Percentiles rank a stretch among this genome's conserved stretches.
Evolutionary conservation across 2,888 invertebrate species (phyloP).

Genomic region (Lycocerus yunnanus): DNA sequence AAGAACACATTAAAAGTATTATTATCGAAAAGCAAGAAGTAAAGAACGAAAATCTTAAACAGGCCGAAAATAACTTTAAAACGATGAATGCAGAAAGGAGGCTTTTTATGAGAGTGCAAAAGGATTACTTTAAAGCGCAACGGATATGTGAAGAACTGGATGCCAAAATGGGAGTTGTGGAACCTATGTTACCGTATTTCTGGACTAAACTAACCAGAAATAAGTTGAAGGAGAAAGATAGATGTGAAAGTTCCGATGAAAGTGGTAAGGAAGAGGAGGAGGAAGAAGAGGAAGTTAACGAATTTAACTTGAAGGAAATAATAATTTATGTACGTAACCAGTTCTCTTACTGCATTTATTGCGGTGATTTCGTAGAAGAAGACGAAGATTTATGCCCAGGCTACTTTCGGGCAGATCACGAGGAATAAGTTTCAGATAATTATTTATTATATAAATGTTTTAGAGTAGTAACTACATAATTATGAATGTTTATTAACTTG

Average conservation of each 20-base stretch:
- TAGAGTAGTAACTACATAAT: background rate
- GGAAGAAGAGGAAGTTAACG: conserved; percentile 45
- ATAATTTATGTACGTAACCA: conserved; percentile 67
- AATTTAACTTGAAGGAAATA: conserved; percentile 49
- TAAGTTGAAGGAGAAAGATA: conserved; percentile 42
- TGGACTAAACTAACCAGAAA: conserved; percentile 57
- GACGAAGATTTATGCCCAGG: conserved; percentile 73
- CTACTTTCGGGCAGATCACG: conserved; percentile 65
- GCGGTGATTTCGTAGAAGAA: conserved; percentile 71
- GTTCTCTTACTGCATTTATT: conserved; percentile 81
- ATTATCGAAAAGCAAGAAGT: conserved; percentile 47
- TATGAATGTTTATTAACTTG: no score
- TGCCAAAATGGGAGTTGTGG: conserved; percentile 56
- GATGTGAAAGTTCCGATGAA: conserved; percentile 48
- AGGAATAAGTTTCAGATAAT: conserved; percentile 38
- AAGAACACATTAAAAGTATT: conserved; percentile 54
- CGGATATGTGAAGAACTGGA: conserved; percentile 64
- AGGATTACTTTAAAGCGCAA: conserved; percentile 55
- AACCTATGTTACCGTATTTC: conserved; percentile 64
- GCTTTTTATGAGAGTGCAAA: conserved; percentile 40
- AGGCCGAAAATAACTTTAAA: conserved; percentile 45
- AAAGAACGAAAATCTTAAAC: conserved; percentile 41
- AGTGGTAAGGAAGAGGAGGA: conserved; percentile 44
- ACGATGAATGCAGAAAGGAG: conserved; percentile 44
- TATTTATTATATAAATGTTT: background rate